Conservation (phyloP, 2,888 invertebrate species). For the Isotomurus palustris region DNA sequence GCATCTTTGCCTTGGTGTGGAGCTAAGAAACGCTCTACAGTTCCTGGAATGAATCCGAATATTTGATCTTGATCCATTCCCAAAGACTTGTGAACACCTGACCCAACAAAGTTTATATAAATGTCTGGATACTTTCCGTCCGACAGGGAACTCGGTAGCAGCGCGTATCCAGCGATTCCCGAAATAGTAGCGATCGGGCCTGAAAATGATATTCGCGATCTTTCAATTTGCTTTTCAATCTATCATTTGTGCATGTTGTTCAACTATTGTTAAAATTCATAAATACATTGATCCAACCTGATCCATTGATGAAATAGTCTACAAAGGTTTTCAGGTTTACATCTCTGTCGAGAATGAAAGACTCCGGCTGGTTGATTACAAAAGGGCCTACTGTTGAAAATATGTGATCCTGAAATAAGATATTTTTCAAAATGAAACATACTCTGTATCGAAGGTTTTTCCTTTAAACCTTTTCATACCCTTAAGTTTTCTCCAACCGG, state of each 20-base stretch:
- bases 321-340: slow-evolving; percentile 21
- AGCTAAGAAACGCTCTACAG: slow-evolving; percentile 33
- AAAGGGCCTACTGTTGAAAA: slow-evolving; percentile 38
- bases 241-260: background rate
- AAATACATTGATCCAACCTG: slow-evolving; percentile 22
- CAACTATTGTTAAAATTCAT: too few species aligned
- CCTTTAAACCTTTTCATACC: background rate
- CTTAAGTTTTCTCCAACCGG: slow-evolving; percentile 30
- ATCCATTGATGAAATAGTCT: slow-evolving; percentile 32
- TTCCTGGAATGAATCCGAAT: slow-evolving; percentile 22
- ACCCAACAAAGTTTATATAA: slow-evolving; percentile 22
- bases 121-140: slow-evolving; percentile 27
- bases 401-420: slow-evolving; percentile 22
- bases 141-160: slow-evolving; percentile 27
- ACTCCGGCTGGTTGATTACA: slow-evolving; percentile 29
- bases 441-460: background rate
- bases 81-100: slow-evolving; percentile 27
- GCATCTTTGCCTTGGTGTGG: slow-evolving; percentile 37
- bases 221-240: background rate
- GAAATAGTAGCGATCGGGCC: slow-evolving; percentile 25
- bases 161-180: slow-evolving; percentile 31
- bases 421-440: background rate
- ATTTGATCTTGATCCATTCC: slow-evolving; percentile 26
- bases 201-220: background rate
- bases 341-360: slow-evolving; percentile 37